phyloP scores from a whole-genome alignment of 2,888 invertebrate species.

The Mactromeris polynyma region DNA sequence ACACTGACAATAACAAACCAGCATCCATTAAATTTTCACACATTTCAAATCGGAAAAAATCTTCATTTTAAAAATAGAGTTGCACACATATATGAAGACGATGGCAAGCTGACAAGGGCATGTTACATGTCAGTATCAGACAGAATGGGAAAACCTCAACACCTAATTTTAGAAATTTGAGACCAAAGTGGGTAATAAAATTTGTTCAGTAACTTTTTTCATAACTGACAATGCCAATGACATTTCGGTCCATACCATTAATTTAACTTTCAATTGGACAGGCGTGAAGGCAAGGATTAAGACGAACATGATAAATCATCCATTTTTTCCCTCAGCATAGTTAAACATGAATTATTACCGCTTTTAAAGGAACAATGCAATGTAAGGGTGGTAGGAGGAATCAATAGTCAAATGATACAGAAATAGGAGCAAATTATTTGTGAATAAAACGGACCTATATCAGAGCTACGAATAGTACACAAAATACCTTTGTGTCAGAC shows the following conservation, averaged over 20 bases:
- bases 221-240: neutral
- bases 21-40: too few relatives aligned
- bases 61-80: too few relatives aligned
- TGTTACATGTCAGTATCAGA: neutral
- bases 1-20: too few relatives aligned
- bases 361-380: neutral
- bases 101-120: neutral
- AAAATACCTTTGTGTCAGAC: too few relatives aligned
- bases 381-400: too few relatives aligned
- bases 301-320: neutral
- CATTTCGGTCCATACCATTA: neutral
- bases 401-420: too few relatives aligned
- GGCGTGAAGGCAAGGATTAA: neutral
- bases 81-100: neutral
- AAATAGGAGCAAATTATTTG: too few relatives aligned
- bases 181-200: neutral
- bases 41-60: too few relatives aligned
- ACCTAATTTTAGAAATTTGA: neutral
- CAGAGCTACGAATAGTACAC: too few relatives aligned
- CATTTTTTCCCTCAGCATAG: neutral
- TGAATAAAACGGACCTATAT: too few relatives aligned
- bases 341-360: neutral
- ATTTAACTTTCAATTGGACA: neutral
- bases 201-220: conserved; percentile 5
- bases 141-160: neutral